Conservation (phyloP, 35 echinoderm and acorn worm species). For the Apostichopus japonicus region DNA sequence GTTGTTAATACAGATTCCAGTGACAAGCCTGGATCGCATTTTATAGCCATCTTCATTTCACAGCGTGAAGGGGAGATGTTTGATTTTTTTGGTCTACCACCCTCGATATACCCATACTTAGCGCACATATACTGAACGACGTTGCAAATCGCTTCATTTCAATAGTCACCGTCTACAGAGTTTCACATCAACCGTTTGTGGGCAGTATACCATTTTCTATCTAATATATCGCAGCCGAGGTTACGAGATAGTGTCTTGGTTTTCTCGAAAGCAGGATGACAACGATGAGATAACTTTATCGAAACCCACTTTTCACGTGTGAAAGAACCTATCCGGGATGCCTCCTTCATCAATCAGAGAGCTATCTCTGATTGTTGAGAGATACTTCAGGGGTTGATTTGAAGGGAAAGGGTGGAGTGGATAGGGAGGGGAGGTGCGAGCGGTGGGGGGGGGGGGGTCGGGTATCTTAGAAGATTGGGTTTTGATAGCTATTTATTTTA, state of each 20-base stretch:
- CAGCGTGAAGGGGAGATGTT: background rate
- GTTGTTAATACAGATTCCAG: constrained; percentile 9
- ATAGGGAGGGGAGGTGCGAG: too few species aligned
- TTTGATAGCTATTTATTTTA: too few species aligned
- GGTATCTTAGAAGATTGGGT: too few species aligned
- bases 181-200: background rate
- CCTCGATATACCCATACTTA: background rate
- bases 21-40: background rate
- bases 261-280: background rate
- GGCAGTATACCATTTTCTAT: background rate
- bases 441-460: too few species aligned
- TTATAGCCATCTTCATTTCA: constrained; percentile 6
- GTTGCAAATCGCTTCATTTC: background rate
- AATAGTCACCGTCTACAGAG: constrained; percentile 4
- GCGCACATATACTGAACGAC: background rate
- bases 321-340: background rate
- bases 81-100: constrained; percentile 27
- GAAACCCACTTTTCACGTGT: constrained; percentile 13
- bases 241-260: background rate
- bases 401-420: too few species aligned
- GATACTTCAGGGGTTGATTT: too few species aligned
- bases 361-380: background rate
- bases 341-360: background rate
- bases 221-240: constrained; percentile 6
- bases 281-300: constrained; percentile 14